Percentiles rank a stretch among this genome's conserved stretches.
These are phyloP conservation scores for Melanotaenia boesemani DNA, from an alignment of 2,797 vertebrate genomes.

Conservation along the genomic window DNA sequence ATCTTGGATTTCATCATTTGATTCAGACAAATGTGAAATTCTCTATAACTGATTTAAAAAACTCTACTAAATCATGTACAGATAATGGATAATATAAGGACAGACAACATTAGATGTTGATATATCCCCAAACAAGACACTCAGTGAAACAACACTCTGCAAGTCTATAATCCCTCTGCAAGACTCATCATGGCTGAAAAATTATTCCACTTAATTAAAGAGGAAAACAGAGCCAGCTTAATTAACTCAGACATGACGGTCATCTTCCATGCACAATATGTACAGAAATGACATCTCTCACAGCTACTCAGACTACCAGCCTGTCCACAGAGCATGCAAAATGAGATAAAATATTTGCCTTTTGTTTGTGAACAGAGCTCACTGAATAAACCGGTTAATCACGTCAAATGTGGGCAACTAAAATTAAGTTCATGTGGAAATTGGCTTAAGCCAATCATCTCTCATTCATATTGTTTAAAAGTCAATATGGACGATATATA, in stretches of 20 bases:
- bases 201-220: background rate
- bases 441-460: background rate
- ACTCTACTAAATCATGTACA: too few relatives aligned
- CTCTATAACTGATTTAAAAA: too few relatives aligned
- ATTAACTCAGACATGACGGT: background rate
- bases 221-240: background rate
- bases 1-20: too few relatives aligned
- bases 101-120: background rate
- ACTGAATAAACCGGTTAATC: background rate
- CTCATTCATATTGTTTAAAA: too few relatives aligned
- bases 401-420: background rate
- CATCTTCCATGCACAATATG: background rate
- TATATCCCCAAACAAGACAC: background rate
- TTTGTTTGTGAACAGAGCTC: background rate
- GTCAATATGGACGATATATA: too few relatives aligned
- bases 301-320: background rate
- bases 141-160: background rate
- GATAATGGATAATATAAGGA: too few relatives aligned
- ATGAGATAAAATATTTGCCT: background rate
- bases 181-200: background rate
- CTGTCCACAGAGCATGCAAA: background rate
- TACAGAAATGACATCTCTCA: background rate
- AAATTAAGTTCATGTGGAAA: background rate
- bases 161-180: background rate
- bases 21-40: too few relatives aligned